Base-by-base conservation (phyloP, 2,797 vertebrate genomes). In the Sphenodon punctatus region DNA sequence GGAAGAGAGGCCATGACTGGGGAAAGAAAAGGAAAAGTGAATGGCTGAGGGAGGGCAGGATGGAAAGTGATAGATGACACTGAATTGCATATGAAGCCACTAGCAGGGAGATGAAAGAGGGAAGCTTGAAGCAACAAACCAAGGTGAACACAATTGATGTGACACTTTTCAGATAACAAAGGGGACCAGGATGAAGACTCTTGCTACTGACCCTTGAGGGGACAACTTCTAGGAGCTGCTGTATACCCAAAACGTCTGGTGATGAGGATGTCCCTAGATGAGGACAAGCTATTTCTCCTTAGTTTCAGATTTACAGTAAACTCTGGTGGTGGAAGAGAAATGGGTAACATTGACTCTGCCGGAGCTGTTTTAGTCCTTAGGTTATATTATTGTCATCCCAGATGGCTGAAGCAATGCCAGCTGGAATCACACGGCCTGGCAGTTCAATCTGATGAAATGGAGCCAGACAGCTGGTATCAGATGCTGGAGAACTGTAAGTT, bases 401-500 rank as follows among this genome's bases (percentile, higher is more conserved):
- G 92, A 85, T 80, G 85, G 89, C 78, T 75, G 49, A 67, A 83
- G 84, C 27, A 16, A 69, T 0, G 67, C 88, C 90, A 87, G 88
- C 94, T 93, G 91, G 90, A 90, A 89, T 87, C 82, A 84, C 81
- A 85, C 90, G 87, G 88, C 78, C 19, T 80, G 79, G 90, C 82
- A 89, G 85, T 85, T 89, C 79, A 81, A 43, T 82, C 80, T 84
- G 88, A 92, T 71, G 86, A 85, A 84, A 87, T 79, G 13, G 61
- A 91, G 89, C 77, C 69, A 74, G 93, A 88, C 86, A 92, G 89
- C 92, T 92, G 93, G 88, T 87, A 88, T 80, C 86, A 78, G 84
- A 82, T 82, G 82, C 75, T 81, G 81, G 82, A 88, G 82, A 85
- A 81, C 20, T 88, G 27, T 19, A 81, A 84, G 84, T 90, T 87